Evolutionary conservation across 1,140 invertebrate species (phyloP).

Genomic region (Eupristina koningsbergeri): DNA sequence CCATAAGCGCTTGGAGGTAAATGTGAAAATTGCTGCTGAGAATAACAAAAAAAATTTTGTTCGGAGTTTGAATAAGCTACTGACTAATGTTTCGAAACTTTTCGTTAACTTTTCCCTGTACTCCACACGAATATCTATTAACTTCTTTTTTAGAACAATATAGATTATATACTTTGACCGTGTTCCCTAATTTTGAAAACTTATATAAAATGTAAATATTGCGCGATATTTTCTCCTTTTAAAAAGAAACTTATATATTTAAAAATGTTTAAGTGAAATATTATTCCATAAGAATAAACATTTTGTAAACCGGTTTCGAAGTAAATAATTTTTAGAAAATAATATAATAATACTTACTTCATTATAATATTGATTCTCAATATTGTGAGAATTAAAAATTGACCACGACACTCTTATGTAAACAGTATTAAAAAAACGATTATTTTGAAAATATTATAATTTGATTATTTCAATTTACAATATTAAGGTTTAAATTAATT

Average conservation of each 20-base stretch:
- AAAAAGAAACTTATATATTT: neutral
- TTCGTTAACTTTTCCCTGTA: slow-evolving; percentile 21
- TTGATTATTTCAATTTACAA: neutral
- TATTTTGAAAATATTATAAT: neutral
- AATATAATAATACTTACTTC: slow-evolving; percentile 5
- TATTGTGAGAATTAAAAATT: neutral
- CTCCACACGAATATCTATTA: neutral
- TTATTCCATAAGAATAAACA: slow-evolving; percentile 6
- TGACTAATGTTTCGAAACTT: slow-evolving; percentile 13
- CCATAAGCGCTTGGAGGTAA: neutral
- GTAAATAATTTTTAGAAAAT: neutral
- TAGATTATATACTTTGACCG: neutral
- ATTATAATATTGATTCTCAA: neutral
- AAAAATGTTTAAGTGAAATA: neutral
- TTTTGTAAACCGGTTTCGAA: neutral
- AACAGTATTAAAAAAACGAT: no score
- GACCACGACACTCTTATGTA: neutral
- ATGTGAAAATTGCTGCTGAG: slow-evolving; percentile 31
- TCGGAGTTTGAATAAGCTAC: neutral
- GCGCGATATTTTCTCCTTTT: neutral
- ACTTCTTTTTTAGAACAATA: neutral
- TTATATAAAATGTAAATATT: slow-evolving; percentile 13
- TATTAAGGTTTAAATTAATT: neutral
- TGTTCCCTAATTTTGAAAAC: slow-evolving; percentile 4
- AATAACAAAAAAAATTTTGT: slow-evolving; percentile 21